Conservation (phyloP, 2,888 invertebrate genomes). For the Zhuqinia jingwanae region DNA sequence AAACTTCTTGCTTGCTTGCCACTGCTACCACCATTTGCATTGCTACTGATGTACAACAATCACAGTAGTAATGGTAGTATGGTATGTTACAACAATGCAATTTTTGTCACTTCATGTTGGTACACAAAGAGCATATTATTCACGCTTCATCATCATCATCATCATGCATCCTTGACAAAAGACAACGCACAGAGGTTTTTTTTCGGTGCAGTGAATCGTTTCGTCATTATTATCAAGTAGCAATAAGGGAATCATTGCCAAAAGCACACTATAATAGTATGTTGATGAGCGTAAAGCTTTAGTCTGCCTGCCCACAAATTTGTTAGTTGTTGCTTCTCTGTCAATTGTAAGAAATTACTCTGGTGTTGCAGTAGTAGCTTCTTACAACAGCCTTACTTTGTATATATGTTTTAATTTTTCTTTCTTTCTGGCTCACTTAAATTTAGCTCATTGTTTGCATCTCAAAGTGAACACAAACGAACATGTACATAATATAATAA, state of each 20-base stretch:
- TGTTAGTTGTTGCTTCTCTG: not conserved
- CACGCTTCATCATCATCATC: slow-evolving; percentile 72
- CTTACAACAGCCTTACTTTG: no score
- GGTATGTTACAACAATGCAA: slow-evolving; percentile 31
- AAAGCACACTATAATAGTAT: no score
- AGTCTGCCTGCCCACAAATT: not conserved
- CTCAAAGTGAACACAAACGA: no score
- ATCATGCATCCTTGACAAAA: slow-evolving; percentile 30
- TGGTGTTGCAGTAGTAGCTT: no score
- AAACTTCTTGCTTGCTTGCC: not conserved
- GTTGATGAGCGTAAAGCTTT: no score
- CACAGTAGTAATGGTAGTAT: no score
- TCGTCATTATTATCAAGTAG: slow-evolving; percentile 35
- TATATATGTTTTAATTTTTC: not conserved
- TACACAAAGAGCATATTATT: slow-evolving; percentile 59
- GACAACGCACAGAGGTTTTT: slow-evolving; percentile 46
- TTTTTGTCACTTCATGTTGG: slow-evolving; percentile 33
- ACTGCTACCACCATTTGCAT: not conserved
- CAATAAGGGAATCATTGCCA: no score
- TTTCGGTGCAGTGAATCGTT: slow-evolving; percentile 70
- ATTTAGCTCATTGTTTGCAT: not conserved
- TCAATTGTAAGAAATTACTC: not conserved
- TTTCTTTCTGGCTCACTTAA: slow-evolving; percentile 7
- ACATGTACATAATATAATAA: no score
- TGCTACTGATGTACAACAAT: not conserved